Base-by-base conservation (phyloP, 2,113 vertebrate genomes). In the Podocnemis expansa region DNA sequence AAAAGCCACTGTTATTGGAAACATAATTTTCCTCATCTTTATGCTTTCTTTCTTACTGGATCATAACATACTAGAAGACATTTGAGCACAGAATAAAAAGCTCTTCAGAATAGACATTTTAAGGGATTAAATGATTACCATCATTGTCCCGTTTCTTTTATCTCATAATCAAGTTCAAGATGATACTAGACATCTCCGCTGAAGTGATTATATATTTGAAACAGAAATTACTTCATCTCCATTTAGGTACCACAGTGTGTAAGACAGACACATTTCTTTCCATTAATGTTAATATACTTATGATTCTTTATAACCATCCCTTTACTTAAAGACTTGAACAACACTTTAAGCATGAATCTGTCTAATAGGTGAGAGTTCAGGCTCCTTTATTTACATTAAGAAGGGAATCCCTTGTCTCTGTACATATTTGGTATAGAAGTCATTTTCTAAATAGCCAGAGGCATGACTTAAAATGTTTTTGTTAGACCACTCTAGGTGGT, bases 151-250 rank as follows among this genome's bases (percentile, higher is more conserved):
- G 4, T 97, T 98, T 97, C 97, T 97, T 98, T 98, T 96, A 98
- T 98, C 97, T 98, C 97, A 97, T 98, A 98, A 98, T 99, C 98
- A 98, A 97, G 97, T 98, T 98, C 97, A 98, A 97, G 97, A 98
- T 98, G 96, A 96, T 95, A 95, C 95, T 94, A 96, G 97, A 95
- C 97, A 97, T 95, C 97, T 98, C 97, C 96, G 96, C 96, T 97
- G 96, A 97, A 98, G 97, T 98, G 97, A 98, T 98, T 98, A 97
- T 96, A 81, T 98, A 96, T 98, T 97, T 97, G 97, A 97, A 97
- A 97, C 93, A 98, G 94, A 98, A 98, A 97, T 97, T 96, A 92
- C 94, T 97, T 97, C 22, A 94, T 97, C 83, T 96, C 54, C 54
- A 78, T 95, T 98, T 91, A 38, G 45, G 76, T 91, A 93, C 88